phyloP scores from a whole-genome alignment of 2,113 vertebrate species.

The Heterocephalus glaber region DNA sequence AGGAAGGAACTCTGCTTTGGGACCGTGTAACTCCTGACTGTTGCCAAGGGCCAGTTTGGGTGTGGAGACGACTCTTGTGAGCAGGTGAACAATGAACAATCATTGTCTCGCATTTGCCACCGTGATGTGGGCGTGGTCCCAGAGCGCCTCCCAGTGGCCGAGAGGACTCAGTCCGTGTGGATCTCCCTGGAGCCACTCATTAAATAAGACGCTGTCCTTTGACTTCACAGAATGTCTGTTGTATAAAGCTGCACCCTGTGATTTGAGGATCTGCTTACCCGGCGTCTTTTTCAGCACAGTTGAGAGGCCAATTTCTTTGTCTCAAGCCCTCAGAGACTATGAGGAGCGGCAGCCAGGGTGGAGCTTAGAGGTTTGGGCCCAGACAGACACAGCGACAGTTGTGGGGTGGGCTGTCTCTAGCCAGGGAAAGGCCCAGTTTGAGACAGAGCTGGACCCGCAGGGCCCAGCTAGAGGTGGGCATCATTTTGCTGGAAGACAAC shows the following conservation, averaged over 20 bases:
- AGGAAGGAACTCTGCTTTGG: not conserved
- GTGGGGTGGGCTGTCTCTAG: conserved; percentile 40
- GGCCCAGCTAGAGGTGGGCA: not conserved
- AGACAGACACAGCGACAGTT: not conserved
- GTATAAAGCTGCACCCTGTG: not conserved
- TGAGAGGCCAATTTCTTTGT: not conserved
- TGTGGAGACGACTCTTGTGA: not conserved
- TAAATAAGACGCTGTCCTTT: conserved; percentile 31
- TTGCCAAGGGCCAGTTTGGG: not conserved
- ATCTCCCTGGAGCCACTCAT: not conserved
- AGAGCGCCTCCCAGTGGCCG: conserved; percentile 83
- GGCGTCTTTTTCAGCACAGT: conserved; percentile 1
- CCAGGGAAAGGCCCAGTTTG: not conserved
- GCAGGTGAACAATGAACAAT: not conserved
- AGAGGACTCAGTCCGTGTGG: conserved; percentile 13
- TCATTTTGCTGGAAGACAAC: not conserved
- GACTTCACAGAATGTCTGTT: conserved; percentile 58
- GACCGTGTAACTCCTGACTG: not conserved
- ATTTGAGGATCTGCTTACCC: not conserved
- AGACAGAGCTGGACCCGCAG: conserved; percentile 2
- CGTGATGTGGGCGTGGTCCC: conserved; percentile 6
- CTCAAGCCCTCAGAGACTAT: not conserved
- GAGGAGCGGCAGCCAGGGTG: not conserved
- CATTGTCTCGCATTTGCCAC: not conserved
- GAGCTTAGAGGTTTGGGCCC: not conserved